Base-by-base conservation (phyloP, 2,888 invertebrate genomes). In the Trichogramma evanescens region DNA sequence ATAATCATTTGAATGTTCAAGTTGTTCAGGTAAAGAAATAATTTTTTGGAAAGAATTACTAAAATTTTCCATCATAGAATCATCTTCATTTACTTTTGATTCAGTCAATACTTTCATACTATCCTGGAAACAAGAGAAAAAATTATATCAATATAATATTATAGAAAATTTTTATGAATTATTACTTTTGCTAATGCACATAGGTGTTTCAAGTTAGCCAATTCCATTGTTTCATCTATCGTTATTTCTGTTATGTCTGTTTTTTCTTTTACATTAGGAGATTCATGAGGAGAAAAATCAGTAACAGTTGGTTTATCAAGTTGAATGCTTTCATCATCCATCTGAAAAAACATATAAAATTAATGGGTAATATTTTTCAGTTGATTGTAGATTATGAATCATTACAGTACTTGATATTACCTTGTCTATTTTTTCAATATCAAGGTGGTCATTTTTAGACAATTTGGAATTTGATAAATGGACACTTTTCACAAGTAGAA, bases 401-500 rank as follows among this genome's bases (percentile, higher is more conserved):
- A 26, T 26, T 26, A 26, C 26, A 2, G 26, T 26, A 26, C 26
- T 26, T 26, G 26, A 26, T 26, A 26, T 26, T 26, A 26, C 26
- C 26, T 26, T 26, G 26, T 3, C 26, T 26, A 26, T 26, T 26
- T 26, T 26, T 26, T 26, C 26, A 26, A 26, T 26, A 26, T 26
- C 26, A 26, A 26, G 26, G 26, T 26, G 26, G 26, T 26, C 26
- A 42, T 40, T 6, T 46, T 46, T 53, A 38, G 40, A 9, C 41
- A 26, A 43, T n/a, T 43, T 45, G 5, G 9, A 8, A 26, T 61
- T 54, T 10, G 54, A 41, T 1, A 61, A 6, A 13, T 68, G 59
- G 38, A 70, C 49, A 42, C 64, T 64, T 50, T 66, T 69, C n/a
- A 71, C 67, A 58, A 71, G 74, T n/a, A 68, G 43, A 26, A 67